Evolutionary conservation across 2,797 vertebrate genomes (phyloP), one percentile per base, ranked within the genome.

Genomic region (Moxostoma hubbsi): DNA sequence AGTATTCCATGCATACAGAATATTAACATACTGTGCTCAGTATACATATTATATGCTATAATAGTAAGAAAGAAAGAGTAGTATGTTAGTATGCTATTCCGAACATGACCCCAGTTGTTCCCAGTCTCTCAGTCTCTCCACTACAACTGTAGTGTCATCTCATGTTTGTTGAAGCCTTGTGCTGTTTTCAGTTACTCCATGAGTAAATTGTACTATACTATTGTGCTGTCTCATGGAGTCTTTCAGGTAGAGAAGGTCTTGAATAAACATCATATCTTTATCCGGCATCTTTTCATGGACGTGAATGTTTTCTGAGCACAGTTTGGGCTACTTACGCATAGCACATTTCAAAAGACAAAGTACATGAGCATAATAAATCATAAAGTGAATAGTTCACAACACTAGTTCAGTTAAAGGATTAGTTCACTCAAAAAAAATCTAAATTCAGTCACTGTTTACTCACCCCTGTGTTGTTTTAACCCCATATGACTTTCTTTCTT

Each of bases 301-400:
- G 70, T 55, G 72, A 72, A 77, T 72, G 62, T 61, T 45, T 55
- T 54, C 53, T 53, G 47, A 46, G 18, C 36, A 75, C 45, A n/a
- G 24, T 76, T 66, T 58, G 54, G 45, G 46, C 15, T 75, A n/a
- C 43, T 66, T 55, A 36, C 57, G 62, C 63, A 15, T 51, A 75
- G 15, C 1, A 24, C 24, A 57, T 65, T 55, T 50, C 10, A 67
- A 9, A 15, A 51, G 16, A 71, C 9, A 46, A 18, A 71, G 57
- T 9, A 15, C 1, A 15, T 16, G 13, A 12, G 71, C 51, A 65
- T 65, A 66, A 36, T 36, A 36, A 36, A 36, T 36, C 36, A 36
- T 36, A 36, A 36, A 36, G 36, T 4, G 36, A 36, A 36, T 36
- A 36, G 36, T 36, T 4, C 36, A 36, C 36, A 36, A 36, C 36